Evolutionary conservation across 2,888 invertebrate genomes (phyloP), one percentile per base, ranked within the genome.

Genomic region (Lamellibrachia satsuma): DNA sequence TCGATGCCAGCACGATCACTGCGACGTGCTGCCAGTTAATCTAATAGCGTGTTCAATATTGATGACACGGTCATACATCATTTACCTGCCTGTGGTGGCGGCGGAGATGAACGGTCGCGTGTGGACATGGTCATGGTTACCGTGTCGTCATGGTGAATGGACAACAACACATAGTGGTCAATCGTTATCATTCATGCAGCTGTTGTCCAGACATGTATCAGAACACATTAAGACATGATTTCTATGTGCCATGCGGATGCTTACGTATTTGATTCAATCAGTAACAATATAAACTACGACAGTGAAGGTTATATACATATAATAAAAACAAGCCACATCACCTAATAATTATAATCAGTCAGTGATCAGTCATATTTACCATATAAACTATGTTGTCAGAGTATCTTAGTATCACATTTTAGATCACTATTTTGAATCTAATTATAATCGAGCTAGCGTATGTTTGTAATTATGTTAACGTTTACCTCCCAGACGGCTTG

Each of bases 71-170:
- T 22, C 75, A 75, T 75, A 75, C 75, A 75, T 75, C 22, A 75
- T 75, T 15, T 15, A 22, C 75, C 75, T 6, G 75, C 15, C 22
- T 22, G 22, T 75, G 22, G 75, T n/a, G n/a, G 6, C 75, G 22
- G 75, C n/a, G 15, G 15, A 22, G 75, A n/a, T 22, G 75, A n/a
- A 75, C 15, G 75, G 75, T 2, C 75, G 75, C 22, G 15, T 22
- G 75, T 75, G 75, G 75, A 22, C 75, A 75, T 15, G 22, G 55
- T 7, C 55, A 9, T 9, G 55, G 55, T 55, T 22, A n/a, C 6
- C n/a, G 22, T 75, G 75, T 75, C 75, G 75, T 75, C 75, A 75
- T 75, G 75, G 75, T 75, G 75, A 75, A 11, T n/a, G 75, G 75
- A 75, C 75, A 75, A 75, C 75, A 75, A 11, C 4, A 15, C 75